Evolutionary conservation across 1,140 invertebrate species (phyloP).

Genomic region (Goniozus legneri): DNA sequence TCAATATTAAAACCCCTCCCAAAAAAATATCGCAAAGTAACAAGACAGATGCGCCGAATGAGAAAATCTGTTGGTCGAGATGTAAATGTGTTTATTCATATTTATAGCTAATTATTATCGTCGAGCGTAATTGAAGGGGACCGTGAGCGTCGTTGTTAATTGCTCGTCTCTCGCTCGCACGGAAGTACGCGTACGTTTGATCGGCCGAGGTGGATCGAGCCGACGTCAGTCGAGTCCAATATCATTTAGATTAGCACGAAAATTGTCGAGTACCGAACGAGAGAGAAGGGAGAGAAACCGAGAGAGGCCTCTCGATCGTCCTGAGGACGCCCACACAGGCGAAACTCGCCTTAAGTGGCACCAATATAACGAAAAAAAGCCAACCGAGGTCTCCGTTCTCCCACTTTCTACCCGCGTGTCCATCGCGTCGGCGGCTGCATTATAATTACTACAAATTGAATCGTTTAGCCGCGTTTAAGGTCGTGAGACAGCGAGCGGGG

Average conservation of each 20-base stretch:
- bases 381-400: too few species aligned
- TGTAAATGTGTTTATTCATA: not conserved
- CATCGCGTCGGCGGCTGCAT: slow-evolving; percentile 24
- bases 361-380: slow-evolving; percentile 21
- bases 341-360: slow-evolving; percentile 30
- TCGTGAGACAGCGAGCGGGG: slow-evolving; percentile 32
- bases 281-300: too few species aligned
- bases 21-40: too few species aligned
- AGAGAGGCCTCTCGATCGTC: slow-evolving; percentile 8
- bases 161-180: too few species aligned
- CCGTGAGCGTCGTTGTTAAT: not conserved
- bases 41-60: too few species aligned
- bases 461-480: slow-evolving; percentile 39
- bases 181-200: too few species aligned
- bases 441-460: slow-evolving; percentile 40
- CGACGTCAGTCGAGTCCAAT: slow-evolving; percentile 22
- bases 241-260: slow-evolving; percentile 30
- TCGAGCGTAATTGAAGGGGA: not conserved
- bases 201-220: too few species aligned
- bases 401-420: too few species aligned
- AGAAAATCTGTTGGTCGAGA: too few species aligned
- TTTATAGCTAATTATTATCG: not conserved
- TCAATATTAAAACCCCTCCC: too few species aligned
- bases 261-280: too few species aligned
- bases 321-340: slow-evolving; percentile 28